Evolutionary conservation across 2,888 invertebrate species (phyloP), one percentile per base, ranked within the genome.

Genomic region (Gisinianus flammeolus): DNA sequence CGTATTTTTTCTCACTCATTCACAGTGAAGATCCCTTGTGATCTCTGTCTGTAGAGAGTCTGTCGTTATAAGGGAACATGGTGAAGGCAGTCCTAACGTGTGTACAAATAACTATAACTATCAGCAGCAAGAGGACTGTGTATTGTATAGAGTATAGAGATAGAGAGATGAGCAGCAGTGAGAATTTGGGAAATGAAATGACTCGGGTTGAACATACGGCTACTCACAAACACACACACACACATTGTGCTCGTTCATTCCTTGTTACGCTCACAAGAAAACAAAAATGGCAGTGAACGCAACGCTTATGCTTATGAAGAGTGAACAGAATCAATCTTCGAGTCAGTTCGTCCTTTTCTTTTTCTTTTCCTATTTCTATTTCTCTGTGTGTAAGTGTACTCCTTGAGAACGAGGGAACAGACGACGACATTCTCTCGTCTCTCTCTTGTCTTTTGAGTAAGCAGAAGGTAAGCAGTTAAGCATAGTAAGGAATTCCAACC

Each of bases 241-340:
- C n/a, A n/a, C n/a, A n/a, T n/a, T n/a, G n/a, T n/a, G n/a, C n/a
- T n/a, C n/a, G n/a, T n/a, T n/a, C n/a, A n/a, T n/a, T n/a, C n/a
- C n/a, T n/a, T n/a, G n/a, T n/a, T n/a, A n/a, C n/a, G n/a, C n/a
- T n/a, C n/a, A n/a, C n/a, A 35, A 35, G 35, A 35, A 35, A 35
- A 35, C 12, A 35, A 35, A 35, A 35, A 35, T 5, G 35, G 19
- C 56, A 56, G 56, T 19, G 56, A 22, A 56, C 52, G 16, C 52
- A 44, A 44, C 8, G 8, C 8, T 16, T 12, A 44, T 35, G 64
- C 10, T n/a, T 62, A 35, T 35, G 44, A 44, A 74, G 44, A 56
- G 76, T 56, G 54, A 67, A 76, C 58, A 67, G 73, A 79, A 79
- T 79, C 79, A 79, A 79, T 79, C 79, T 79, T 79, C 79, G 76